Percentiles rank a stretch among this genome's conserved stretches.
These are phyloP conservation scores for Poeciliopsis occidentalis DNA, from an alignment of 2,113 vertebrate species.

Conservation along the genomic window DNA sequence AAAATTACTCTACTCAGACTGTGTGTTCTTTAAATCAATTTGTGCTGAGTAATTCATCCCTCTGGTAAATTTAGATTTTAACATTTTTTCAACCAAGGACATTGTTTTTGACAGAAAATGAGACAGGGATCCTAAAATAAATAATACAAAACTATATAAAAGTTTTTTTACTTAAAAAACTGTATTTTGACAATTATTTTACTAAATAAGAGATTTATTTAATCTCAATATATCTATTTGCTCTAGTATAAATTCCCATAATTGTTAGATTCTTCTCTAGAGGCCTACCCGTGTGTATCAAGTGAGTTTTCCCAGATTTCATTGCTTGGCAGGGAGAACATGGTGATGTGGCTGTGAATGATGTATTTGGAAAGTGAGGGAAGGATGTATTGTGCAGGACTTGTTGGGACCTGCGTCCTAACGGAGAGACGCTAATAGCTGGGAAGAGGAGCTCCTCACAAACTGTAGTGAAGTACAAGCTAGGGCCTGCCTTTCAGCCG, in stretches of 20 bases:
- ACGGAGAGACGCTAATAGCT: slow-evolving; percentile 78
- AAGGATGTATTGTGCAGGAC: slow-evolving; percentile 67
- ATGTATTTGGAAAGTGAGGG: slow-evolving; percentile 50
- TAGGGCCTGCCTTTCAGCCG: slow-evolving; percentile 59
- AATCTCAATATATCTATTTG: background rate
- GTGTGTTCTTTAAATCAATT: background rate
- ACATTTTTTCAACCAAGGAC: background rate
- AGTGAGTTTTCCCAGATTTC: slow-evolving; percentile 33
- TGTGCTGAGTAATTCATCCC: background rate
- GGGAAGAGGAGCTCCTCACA: slow-evolving; percentile 77
- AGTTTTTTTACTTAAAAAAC: background rate
- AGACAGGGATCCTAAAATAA: background rate
- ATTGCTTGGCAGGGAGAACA: slow-evolving; percentile 20
- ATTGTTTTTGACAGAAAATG: background rate
- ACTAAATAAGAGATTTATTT: background rate
- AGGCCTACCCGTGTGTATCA: slow-evolving; percentile 5
- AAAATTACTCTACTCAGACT: too few species aligned
- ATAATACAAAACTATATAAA: background rate
- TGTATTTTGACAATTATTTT: background rate
- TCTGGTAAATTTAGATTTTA: background rate
- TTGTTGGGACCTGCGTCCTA: slow-evolving; percentile 74
- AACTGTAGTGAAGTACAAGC: slow-evolving; percentile 65
- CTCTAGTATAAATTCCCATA: background rate
- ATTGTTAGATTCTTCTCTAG: background rate
- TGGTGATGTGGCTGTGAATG: slow-evolving; percentile 45